These are phyloP conservation scores for Salvelinus alpinus DNA, from an alignment of 2,113 vertebrate species.

Conservation along the genomic window DNA sequence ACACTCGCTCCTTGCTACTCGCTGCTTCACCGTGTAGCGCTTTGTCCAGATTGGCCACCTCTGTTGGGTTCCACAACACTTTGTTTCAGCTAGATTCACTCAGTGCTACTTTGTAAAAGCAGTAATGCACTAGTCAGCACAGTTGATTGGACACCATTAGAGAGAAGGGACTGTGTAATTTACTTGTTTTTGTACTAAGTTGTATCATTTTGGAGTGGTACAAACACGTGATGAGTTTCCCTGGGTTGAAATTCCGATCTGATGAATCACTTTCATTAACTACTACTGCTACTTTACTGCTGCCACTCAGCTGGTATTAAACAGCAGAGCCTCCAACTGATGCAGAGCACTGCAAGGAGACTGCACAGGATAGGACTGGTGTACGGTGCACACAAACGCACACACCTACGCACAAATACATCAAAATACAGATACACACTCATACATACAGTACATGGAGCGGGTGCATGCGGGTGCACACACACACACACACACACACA, in stretches of 20 bases:
- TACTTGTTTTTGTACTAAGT: not conserved
- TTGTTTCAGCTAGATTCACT: not conserved
- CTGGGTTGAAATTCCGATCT: constrained; percentile 18
- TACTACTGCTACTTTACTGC: not conserved
- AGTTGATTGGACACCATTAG: not conserved
- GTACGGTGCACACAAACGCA: not conserved
- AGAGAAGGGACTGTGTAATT: not conserved
- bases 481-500: constrained; percentile 31
- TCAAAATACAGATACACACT: constrained; percentile 10
- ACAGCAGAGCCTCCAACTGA: not conserved
- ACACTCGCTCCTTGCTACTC: constrained; percentile 30
- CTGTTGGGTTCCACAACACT: not conserved
- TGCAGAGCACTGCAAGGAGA: not conserved
- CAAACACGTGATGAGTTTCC: not conserved
- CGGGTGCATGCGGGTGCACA: constrained; percentile 30
- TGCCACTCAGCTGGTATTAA: constrained; percentile 6
- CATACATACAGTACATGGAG: not conserved
- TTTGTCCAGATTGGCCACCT: not conserved
- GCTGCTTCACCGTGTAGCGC: not conserved
- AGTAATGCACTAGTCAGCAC: not conserved
- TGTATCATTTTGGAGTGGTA: not conserved
- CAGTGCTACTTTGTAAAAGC: not conserved
- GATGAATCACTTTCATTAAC: constrained; percentile 29
- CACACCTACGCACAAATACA: not conserved
- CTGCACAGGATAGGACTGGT: not conserved